A percentile compares a stretch with the other conserved stretches of the same genome.
These are phyloP conservation scores for Hipposideros armiger DNA, from an alignment of 2,113 vertebrate species.

Conservation along the genomic window DNA sequence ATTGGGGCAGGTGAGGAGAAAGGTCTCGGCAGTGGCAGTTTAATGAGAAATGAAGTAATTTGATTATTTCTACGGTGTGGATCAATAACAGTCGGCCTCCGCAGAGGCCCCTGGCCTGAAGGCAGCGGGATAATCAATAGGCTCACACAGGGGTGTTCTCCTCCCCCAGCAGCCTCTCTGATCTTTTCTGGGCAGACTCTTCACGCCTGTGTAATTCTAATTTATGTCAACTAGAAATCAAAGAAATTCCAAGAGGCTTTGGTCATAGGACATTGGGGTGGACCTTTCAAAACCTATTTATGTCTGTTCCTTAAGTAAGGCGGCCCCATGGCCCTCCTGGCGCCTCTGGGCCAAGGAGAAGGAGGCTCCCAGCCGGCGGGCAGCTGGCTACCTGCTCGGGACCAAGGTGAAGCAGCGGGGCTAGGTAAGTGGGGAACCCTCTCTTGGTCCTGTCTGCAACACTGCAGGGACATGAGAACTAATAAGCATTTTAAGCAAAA, in stretches of 20 bases:
- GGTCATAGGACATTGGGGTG: slow-evolving; percentile 87
- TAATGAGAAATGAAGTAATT: slow-evolving; percentile 93
- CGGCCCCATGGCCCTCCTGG: slow-evolving; percentile 53
- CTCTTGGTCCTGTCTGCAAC: slow-evolving; percentile 39
- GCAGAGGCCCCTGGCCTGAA: slow-evolving; percentile 86
- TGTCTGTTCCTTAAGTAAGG: slow-evolving; percentile 79
- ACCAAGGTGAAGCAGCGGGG: not conserved
- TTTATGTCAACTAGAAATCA: slow-evolving; percentile 94
- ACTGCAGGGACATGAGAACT: slow-evolving; percentile 70
- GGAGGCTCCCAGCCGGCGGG: slow-evolving; percentile 53
- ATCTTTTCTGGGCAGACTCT: slow-evolving; percentile 89
- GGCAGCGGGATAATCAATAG: slow-evolving; percentile 91
- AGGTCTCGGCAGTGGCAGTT: slow-evolving; percentile 84
- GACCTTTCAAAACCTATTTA: slow-evolving; percentile 88
- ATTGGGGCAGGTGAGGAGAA: slow-evolving; percentile 73
- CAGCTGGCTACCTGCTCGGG: slow-evolving; percentile 43
- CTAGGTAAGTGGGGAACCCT: not conserved
- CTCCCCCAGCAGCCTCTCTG: slow-evolving; percentile 87
- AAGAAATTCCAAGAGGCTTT: slow-evolving; percentile 92
- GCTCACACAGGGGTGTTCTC: slow-evolving; percentile 89
- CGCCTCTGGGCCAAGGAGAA: not conserved
- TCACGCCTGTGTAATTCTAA: slow-evolving; percentile 92
- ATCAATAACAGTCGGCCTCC: slow-evolving; percentile 92
- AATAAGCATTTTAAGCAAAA: slow-evolving; percentile 77
- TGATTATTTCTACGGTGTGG: slow-evolving; percentile 91